These are phyloP conservation scores for Fistularia tabacaria DNA, from an alignment of 2,797 vertebrate species.

Conservation along the genomic window DNA sequence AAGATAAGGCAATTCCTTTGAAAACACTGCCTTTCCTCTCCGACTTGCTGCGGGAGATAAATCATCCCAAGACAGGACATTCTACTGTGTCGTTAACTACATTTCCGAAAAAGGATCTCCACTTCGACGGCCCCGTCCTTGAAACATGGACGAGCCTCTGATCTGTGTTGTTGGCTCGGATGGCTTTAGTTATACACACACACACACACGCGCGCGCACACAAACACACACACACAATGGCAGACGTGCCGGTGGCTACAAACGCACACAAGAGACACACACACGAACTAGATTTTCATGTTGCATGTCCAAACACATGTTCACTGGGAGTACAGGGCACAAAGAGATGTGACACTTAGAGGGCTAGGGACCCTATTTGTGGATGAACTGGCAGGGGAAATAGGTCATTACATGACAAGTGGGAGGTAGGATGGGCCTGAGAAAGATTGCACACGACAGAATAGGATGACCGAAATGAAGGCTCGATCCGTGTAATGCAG, in stretches of 20 bases:
- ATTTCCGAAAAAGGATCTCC: no score
- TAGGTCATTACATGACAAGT: neutral
- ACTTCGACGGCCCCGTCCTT: conserved; percentile 14
- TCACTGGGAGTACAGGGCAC: neutral
- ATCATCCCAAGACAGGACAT: conserved; percentile 8
- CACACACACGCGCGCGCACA: conserved; percentile 22
- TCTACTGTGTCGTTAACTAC: no score
- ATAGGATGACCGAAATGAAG: neutral
- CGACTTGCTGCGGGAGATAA: conserved; percentile 21
- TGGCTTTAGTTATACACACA: conserved; percentile 15
- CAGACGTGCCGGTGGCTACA: neutral
- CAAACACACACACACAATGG: conserved; percentile 24
- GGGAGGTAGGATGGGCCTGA: no score
- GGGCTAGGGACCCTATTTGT: neutral
- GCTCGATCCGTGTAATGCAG: neutral
- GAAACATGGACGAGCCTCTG: conserved; percentile 21
- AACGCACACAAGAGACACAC: neutral
- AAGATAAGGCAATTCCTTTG: conserved; percentile 35
- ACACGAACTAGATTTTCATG: neutral
- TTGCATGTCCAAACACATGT: conserved; percentile 4
- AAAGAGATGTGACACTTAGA: conserved; percentile 1
- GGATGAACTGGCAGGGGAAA: neutral
- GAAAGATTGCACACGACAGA: neutral
- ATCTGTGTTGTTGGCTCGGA: conserved; percentile 33
- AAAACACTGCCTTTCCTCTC: conserved; percentile 26